Evolutionary conservation across 2,888 invertebrate species (phyloP).

Genomic region (Apantesis nais): DNA sequence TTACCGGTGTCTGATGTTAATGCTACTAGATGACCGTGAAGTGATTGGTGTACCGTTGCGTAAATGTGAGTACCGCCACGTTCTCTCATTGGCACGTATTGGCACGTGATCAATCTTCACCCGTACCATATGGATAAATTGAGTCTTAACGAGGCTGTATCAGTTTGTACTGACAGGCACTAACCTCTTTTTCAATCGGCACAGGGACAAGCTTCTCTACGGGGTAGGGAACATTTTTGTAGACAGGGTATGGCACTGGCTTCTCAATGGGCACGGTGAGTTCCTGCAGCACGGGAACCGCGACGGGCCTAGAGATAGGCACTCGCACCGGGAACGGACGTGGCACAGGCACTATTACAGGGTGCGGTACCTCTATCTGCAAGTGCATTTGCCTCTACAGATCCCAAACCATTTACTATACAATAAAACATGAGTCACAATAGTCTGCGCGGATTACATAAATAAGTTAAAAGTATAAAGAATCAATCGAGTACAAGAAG

Average conservation of each 20-base stretch:
- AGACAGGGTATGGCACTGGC: constrained; percentile 89
- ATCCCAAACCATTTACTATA: constrained; percentile 27
- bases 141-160: constrained; percentile 11
- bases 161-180: constrained; percentile 43
- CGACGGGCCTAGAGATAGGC: constrained; percentile 89
- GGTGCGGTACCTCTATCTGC: constrained; percentile 90
- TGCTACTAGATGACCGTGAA: constrained; percentile 25
- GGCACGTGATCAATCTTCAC: constrained; percentile 9
- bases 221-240: constrained; percentile 89
- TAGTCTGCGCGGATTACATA: neutral
- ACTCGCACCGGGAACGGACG: constrained; percentile 91
- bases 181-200: constrained; percentile 90
- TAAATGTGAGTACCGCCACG: constrained; percentile 25
- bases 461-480: neutral
- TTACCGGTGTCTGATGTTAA: constrained; percentile 24
- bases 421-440: neutral
- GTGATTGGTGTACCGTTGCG: constrained; percentile 31
- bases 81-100: constrained; percentile 32
- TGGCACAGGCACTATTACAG: constrained; percentile 90
- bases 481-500: neutral
- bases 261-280: constrained; percentile 86
- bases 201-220: constrained; percentile 91
- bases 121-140: neutral
- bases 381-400: constrained; percentile 57
- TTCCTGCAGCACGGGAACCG: constrained; percentile 88